Base-by-base conservation (phyloP, 30 jellyfish, hydroid and myxozoan species). In the Aurelia coerulea region DNA sequence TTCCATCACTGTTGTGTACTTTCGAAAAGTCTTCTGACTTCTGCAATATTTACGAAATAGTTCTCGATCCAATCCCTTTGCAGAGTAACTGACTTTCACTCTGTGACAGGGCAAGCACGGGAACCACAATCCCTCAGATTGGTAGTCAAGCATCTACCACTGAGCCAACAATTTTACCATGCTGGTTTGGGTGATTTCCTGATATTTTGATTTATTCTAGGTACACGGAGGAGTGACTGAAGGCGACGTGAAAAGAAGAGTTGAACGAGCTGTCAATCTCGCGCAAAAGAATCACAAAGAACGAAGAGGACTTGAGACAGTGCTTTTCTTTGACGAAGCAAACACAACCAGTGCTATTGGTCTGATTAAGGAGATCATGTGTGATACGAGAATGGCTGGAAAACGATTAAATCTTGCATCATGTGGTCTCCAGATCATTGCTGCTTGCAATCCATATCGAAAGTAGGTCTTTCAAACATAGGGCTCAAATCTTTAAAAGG, bases 181-280 rank as follows among this genome's bases (percentile, higher is more conserved):
- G 50, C 34, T 42, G 16, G 37, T 50, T 46, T 5, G 49, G 5
- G 5, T 37, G 49, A 37, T 2, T 37, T 7, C 53, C 12, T 9
- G 53, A 7, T 46, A 46, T 6, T 46, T 7, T 9, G 56, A 46
- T 46, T 6, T 73, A 9, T 46, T 34, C 15, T 23, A 87, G 96
- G 92, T 88, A 10, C 97, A 88, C 71, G 97, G 97, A 10, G 97
- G 97, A n/a, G 85, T 88, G 29, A 88, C 92, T 13, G 85, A 68
- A 51, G 53, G 53, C 15, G 89, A 72, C 78, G 81, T 88, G 29
- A 39, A 71, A 31, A 32, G 16, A 70, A 59, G 73, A 88, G 92
- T 88, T 8, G 19, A 79, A 7, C 50, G 60, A 70, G 97, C 97
- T 16, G 81, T 68, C n/a, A 60, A 65, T n/a, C 34, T 88, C 42